Conservation (phyloP, 2,797 vertebrate genomes). For the Leptoclinus maculatus region DNA sequence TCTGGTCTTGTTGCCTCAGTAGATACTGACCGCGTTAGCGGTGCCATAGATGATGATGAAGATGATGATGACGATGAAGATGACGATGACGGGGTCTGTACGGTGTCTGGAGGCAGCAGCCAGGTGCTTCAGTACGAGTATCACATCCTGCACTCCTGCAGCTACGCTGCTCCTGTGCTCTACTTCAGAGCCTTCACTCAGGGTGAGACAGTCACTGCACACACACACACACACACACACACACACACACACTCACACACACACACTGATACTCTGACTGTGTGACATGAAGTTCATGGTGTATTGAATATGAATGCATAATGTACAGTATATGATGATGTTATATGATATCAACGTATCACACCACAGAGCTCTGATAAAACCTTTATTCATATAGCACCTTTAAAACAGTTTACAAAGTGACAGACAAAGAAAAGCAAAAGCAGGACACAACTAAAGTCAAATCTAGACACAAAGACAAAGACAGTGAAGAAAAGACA, state of each 20-base stretch:
- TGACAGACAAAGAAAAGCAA: too few species aligned
- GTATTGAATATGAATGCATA: too few species aligned
- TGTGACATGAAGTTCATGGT: too few species aligned
- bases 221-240: background rate
- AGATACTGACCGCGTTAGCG: background rate
- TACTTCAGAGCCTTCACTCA: constrained; percentile 92
- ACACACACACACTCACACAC: background rate
- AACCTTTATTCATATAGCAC: too few species aligned
- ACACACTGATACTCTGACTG: too few species aligned
- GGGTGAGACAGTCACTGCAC: constrained; percentile 67
- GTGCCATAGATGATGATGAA: constrained; percentile 14
- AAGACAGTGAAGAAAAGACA: too few species aligned
- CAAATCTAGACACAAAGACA: too few species aligned
- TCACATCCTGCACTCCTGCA: constrained; percentile 92
- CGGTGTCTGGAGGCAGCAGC: background rate
- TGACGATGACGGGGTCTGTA: constrained; percentile 10
- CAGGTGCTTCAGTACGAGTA: constrained; percentile 85
- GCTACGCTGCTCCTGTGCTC: constrained; percentile 91
- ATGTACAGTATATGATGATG: too few species aligned
- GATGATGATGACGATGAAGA: constrained; percentile 31
- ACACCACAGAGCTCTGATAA: too few species aligned
- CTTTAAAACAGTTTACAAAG: too few species aligned
- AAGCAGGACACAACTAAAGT: too few species aligned
- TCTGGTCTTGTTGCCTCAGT: background rate
- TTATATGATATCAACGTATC: too few species aligned